phyloP scores from a whole-genome alignment of 1,140 invertebrate species.

The Pogonus chalceus region DNA sequence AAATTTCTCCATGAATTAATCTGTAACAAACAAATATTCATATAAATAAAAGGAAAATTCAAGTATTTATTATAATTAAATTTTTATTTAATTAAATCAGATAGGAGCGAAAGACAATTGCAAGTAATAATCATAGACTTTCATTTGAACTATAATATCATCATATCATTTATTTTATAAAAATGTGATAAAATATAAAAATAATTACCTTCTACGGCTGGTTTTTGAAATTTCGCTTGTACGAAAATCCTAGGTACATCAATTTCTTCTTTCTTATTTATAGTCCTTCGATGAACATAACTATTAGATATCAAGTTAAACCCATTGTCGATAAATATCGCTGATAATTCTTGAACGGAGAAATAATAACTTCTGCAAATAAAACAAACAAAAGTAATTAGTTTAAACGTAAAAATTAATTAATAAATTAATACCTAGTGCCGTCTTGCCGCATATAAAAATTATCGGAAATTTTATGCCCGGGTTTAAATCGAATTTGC shows the following conservation, averaged over 20 bases:
- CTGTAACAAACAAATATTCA: no score
- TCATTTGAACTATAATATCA: slow-evolving; percentile 35
- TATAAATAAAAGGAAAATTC: background rate
- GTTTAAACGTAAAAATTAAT: slow-evolving; percentile 7
- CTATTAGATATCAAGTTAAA: slow-evolving; percentile 56
- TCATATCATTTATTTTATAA: background rate
- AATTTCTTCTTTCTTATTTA: slow-evolving; percentile 85
- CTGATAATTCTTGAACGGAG: slow-evolving; percentile 51
- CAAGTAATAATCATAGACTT: slow-evolving; percentile 15
- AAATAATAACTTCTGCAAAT: slow-evolving; percentile 71
- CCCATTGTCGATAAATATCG: slow-evolving; percentile 53
- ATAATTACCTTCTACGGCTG: slow-evolving; percentile 17
- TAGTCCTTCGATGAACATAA: slow-evolving; percentile 77
- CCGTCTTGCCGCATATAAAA: slow-evolving; percentile 97
- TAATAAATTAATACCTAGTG: slow-evolving; percentile 56
- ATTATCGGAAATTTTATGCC: slow-evolving; percentile 87
- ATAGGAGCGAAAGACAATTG: slow-evolving; percentile 33
- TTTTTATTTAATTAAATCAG: no score
- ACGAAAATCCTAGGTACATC: slow-evolving; percentile 85
- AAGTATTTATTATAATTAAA: background rate
- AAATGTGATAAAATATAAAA: background rate
- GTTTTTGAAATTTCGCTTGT: slow-evolving; percentile 76
- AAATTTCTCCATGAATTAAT: no score
- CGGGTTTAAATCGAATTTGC: slow-evolving; percentile 85
- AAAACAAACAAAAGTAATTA: slow-evolving; percentile 13